Evolutionary conservation across 2,888 invertebrate species (phyloP).

Genomic region (Schizaphis graminum): DNA sequence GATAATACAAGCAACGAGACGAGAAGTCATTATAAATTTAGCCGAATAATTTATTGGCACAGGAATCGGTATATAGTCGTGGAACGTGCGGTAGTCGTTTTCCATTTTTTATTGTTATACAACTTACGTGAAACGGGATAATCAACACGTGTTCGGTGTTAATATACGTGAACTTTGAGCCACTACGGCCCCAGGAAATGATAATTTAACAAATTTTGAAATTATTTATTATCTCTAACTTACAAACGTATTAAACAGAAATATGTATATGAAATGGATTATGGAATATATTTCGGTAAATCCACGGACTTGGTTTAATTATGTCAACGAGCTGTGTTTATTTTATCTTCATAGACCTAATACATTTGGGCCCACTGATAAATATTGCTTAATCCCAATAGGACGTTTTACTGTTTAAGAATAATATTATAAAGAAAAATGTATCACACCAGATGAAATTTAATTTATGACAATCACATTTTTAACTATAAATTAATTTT

Average conservation of each 20-base stretch:
- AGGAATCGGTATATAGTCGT: background rate
- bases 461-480: background rate
- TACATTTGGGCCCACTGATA: background rate
- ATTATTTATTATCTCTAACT: background rate
- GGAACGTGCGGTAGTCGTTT: background rate
- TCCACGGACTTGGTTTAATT: background rate
- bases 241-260: background rate
- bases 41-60: constrained; percentile 25
- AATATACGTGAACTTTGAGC: background rate
- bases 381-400: background rate
- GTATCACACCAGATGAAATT: background rate
- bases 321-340: background rate
- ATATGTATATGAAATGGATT: background rate
- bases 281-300: background rate
- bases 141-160: background rate
- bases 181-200: background rate
- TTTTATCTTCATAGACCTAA: background rate
- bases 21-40: constrained; percentile 26
- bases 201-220: background rate
- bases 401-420: background rate
- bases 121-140: background rate
- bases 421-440: background rate
- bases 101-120: background rate
- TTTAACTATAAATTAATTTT: background rate
- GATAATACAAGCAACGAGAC: background rate